phyloP scores from a whole-genome alignment of 2,797 vertebrate genomes.

The Sarcophilus harrisii region DNA sequence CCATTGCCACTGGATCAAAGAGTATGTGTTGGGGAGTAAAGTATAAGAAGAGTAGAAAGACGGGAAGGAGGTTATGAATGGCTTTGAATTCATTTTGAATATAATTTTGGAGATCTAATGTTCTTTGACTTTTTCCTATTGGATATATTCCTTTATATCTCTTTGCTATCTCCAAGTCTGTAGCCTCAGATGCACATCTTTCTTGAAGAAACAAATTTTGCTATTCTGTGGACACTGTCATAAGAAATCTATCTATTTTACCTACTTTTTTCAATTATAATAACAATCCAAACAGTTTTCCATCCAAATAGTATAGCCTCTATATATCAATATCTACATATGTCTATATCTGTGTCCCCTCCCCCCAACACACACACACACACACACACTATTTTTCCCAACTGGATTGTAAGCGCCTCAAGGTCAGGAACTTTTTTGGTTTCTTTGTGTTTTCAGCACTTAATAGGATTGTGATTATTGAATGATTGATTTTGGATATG shows the following conservation, averaged over 20 bases:
- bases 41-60: not conserved
- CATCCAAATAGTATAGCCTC: constrained; percentile 1
- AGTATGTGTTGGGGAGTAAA: not conserved
- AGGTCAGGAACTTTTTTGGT: not conserved
- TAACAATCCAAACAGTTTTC: constrained; percentile 33
- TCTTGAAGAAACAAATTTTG: not conserved
- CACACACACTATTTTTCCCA: not conserved
- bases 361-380: too few relatives aligned
- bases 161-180: constrained; percentile 11
- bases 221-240: not conserved
- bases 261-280: constrained; percentile 14
- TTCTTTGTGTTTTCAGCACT: constrained; percentile 4
- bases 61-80: not conserved
- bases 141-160: not conserved
- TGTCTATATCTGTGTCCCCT: too few relatives aligned
- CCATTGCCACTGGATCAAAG: not conserved
- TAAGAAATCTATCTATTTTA: constrained; percentile 7
- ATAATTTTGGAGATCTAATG: not conserved
- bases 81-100: not conserved
- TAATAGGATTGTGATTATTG: not conserved
- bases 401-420: constrained; percentile 17
- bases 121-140: not conserved
- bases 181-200: not conserved
- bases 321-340: not conserved
- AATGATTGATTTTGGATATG: constrained; percentile 19